phyloP scores from a whole-genome alignment of 35 echinoderm and acorn worm species.

The Strongylocentrotus purpuratus region DNA sequence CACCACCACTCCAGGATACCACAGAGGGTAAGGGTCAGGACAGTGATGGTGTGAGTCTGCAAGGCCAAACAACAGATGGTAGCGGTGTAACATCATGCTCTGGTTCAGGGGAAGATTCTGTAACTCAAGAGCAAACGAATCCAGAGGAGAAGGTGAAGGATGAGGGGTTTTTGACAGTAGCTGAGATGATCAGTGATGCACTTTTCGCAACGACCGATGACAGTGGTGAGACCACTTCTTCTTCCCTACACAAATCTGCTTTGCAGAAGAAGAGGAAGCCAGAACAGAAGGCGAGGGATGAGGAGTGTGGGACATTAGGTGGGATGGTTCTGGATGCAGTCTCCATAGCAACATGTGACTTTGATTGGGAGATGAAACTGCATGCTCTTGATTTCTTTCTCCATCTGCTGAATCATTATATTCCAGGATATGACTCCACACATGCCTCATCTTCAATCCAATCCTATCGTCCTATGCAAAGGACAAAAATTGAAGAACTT shows the following conservation, averaged over 20 bases:
- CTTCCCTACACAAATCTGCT: too few relatives aligned
- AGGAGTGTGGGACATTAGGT: not conserved
- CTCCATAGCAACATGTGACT: not conserved
- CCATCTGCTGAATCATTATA: not conserved
- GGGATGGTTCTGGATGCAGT: conserved; percentile 37
- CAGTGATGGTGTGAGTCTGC: not conserved
- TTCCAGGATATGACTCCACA: not conserved
- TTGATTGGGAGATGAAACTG: conserved; percentile 35
- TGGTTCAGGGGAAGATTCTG: not conserved
- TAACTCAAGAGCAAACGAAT: not conserved
- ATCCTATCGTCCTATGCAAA: not conserved
- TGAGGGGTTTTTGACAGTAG: not conserved
- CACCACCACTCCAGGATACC: not conserved
- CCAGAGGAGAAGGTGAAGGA: not conserved
- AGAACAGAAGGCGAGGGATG: not conserved
- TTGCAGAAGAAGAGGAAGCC: too few relatives aligned
- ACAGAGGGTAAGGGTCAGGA: not conserved
- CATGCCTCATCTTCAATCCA: not conserved
- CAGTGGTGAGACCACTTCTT: too few relatives aligned
- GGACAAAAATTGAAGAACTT: conserved; percentile 8
- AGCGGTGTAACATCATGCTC: not conserved
- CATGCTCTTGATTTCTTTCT: not conserved
- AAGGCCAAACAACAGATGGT: not conserved
- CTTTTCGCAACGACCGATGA: too few relatives aligned
- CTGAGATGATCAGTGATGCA: not conserved